These are phyloP conservation scores for Calameuta filiformis DNA, from an alignment of 2,888 invertebrate genomes.

Conservation along the genomic window DNA sequence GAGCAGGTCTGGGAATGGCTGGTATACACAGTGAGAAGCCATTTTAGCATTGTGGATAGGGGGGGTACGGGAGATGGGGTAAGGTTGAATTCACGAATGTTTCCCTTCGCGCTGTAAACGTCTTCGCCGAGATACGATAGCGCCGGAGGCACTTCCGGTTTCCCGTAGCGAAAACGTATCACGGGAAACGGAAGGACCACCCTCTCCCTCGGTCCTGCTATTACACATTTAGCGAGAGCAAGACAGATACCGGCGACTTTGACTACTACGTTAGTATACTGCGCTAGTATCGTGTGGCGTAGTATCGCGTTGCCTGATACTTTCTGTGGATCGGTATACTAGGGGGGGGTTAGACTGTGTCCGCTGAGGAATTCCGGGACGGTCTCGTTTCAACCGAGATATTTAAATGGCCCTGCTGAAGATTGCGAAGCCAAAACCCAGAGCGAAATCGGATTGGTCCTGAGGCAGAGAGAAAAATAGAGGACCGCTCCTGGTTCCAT, in stretches of 20 bases:
- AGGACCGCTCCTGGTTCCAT: not conserved
- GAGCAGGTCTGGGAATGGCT: not conserved
- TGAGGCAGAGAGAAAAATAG: not conserved
- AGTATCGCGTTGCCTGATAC: not conserved
- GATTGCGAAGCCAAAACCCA: not conserved
- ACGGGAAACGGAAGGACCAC: not conserved
- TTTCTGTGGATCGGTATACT: not conserved
- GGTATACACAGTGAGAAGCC: not conserved
- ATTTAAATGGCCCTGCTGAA: not conserved
- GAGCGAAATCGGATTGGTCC: not conserved
- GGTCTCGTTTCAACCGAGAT: not conserved
- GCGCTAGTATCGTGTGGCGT: not conserved
- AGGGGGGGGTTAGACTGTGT: not conserved
- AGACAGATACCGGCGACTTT: not conserved
- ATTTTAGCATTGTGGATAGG: not conserved
- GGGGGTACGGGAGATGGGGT: not conserved
- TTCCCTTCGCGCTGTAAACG: conserved; percentile 35
- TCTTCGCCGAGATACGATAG: conserved; percentile 10
- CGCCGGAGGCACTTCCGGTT: conserved; percentile 2
- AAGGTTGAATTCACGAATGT: conserved; percentile 20
- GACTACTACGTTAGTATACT: not conserved
- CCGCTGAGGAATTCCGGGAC: not conserved
- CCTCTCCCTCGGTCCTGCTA: not conserved
- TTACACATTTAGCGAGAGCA: not conserved
- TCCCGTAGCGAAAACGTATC: not conserved